Evolutionary conservation across 2,888 invertebrate genomes (phyloP).

Genomic region (Patella caerulea): DNA sequence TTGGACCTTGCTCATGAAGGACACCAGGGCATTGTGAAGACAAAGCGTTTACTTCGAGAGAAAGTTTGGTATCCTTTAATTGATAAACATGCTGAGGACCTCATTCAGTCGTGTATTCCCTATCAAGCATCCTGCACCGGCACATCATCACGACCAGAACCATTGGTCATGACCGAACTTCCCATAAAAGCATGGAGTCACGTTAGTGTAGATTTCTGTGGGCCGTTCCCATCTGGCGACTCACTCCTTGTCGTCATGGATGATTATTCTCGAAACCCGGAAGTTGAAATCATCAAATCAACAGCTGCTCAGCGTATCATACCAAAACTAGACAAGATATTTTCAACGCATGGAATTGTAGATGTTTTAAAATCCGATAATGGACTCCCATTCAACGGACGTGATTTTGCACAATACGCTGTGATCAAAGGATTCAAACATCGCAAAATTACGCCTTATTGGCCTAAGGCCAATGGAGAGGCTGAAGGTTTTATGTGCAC

Average conservation of each 20-base stretch:
- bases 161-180: background rate
- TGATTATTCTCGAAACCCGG: conserved; percentile 37
- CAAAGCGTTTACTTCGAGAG: conserved; percentile 36
- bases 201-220: conserved; percentile 35
- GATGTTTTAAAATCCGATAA: conserved; percentile 33
- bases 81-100: conserved; percentile 8
- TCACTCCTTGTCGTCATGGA: conserved; percentile 40
- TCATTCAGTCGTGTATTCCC: conserved; percentile 25
- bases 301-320: conserved; percentile 30
- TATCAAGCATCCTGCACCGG: conserved; percentile 13
- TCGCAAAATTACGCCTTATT: background rate
- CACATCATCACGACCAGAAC: too few species aligned
- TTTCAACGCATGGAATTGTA: conserved; percentile 33
- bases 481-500: background rate
- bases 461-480: background rate
- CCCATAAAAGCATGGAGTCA: conserved; percentile 31
- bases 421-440: background rate
- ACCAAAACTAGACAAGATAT: conserved; percentile 33
- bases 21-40: conserved; percentile 42
- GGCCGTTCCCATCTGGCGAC: conserved; percentile 26
- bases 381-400: conserved; percentile 33
- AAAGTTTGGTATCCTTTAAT: conserved; percentile 33
- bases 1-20: conserved; percentile 41
- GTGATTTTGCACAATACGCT: conserved; percentile 21
- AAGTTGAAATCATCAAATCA: conserved; percentile 32